Evolutionary conservation across 2,888 invertebrate genomes (phyloP).

Genomic region (Mechanitis mazaeus): DNA sequence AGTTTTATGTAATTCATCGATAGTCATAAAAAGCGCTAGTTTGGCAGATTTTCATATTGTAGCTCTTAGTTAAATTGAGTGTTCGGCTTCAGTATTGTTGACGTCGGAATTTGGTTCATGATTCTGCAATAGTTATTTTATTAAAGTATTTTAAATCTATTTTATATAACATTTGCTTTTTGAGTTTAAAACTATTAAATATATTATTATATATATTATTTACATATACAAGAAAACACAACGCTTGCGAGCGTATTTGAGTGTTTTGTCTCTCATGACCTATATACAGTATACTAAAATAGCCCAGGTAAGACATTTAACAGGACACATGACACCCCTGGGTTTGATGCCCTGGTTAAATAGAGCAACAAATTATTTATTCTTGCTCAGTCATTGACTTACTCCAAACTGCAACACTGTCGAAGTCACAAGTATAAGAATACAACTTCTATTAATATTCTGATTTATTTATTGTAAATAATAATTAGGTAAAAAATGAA

Average conservation of each 20-base stretch:
- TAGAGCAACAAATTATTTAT: slow-evolving; percentile 48
- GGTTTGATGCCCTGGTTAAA: slow-evolving; percentile 49
- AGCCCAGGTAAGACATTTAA: slow-evolving; percentile 37
- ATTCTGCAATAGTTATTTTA: background rate
- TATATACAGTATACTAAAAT: slow-evolving; percentile 24
- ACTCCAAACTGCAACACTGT: slow-evolving; percentile 30
- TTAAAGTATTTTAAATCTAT: too few relatives aligned
- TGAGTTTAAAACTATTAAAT: background rate
- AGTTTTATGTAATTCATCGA: slow-evolving; percentile 1
- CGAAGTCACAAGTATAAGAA: slow-evolving; percentile 4
- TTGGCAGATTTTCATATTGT: slow-evolving; percentile 28
- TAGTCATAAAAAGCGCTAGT: slow-evolving; percentile 11
- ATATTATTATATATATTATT: background rate
- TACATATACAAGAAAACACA: too few relatives aligned
- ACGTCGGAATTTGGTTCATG: slow-evolving; percentile 9
- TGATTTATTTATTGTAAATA: too few relatives aligned
- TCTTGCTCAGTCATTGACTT: slow-evolving; percentile 33
- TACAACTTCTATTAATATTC: too few relatives aligned
- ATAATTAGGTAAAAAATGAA: too few relatives aligned
- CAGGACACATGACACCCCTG: slow-evolving; percentile 43
- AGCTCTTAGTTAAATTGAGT: slow-evolving; percentile 52
- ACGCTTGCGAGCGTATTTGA: background rate
- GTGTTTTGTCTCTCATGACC: slow-evolving; percentile 13
- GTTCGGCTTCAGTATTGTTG: slow-evolving; percentile 25
- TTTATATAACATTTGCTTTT: background rate